These are phyloP conservation scores for Eurosta solidaginis DNA, from an alignment of 1,140 invertebrate species.

Conservation along the genomic window DNA sequence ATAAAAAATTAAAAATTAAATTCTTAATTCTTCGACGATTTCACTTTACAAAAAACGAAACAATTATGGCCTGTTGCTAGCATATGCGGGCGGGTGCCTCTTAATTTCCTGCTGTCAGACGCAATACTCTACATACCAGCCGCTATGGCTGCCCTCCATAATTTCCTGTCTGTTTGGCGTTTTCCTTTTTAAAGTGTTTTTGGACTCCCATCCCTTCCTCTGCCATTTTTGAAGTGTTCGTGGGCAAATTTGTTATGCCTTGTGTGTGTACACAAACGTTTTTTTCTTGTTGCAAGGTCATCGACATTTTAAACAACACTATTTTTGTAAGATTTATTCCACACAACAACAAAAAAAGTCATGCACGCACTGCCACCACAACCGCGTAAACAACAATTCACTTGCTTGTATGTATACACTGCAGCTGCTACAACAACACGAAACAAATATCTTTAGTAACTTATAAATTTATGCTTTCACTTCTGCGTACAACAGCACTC, in stretches of 20 bases:
- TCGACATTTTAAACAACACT: background rate
- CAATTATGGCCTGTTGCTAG: background rate
- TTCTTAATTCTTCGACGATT: background rate
- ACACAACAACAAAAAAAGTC: background rate
- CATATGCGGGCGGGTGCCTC: background rate
- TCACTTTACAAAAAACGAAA: background rate
- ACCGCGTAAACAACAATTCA: background rate
- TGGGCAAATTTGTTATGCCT: background rate
- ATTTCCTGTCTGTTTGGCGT: background rate
- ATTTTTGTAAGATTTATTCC: background rate
- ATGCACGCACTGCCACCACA: background rate
- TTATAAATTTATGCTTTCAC: background rate
- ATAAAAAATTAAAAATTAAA: background rate
- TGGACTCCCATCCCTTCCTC: background rate
- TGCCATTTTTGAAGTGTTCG: background rate
- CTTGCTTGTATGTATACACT: no score
- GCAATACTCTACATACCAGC: background rate
- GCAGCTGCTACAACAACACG: background rate
- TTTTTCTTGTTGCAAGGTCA: background rate
- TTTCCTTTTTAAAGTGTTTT: background rate
- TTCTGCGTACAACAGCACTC: background rate
- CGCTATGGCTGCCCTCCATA: background rate
- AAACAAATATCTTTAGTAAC: background rate
- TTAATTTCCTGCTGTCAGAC: slow-evolving; percentile 12
- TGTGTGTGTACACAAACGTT: background rate